Percentiles rank a stretch among this genome's conserved stretches.
Conservation (phyloP, 2,113 vertebrate species). For the Nothocercus julius region DNA sequence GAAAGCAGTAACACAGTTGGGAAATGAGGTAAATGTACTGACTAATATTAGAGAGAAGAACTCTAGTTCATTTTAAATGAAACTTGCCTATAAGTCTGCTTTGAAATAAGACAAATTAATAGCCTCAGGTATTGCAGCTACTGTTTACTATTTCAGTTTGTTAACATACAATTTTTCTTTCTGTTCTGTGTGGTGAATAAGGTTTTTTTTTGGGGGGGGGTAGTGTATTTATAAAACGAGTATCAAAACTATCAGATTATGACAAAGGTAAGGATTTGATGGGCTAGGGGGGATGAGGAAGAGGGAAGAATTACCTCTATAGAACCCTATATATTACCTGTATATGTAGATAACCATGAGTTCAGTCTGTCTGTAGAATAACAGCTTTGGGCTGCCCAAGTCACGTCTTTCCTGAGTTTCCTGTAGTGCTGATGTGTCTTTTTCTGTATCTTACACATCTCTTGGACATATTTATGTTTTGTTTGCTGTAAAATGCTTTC, state of each 20-base stretch:
- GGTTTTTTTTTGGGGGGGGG: no score
- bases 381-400: neutral
- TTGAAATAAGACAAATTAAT: neutral
- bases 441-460: neutral
- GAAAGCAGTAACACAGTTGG: neutral
- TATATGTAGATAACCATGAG: neutral
- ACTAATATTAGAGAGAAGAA: neutral
- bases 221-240: neutral
- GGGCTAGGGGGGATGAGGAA: no score
- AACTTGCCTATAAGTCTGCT: neutral
- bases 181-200: neutral
- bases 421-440: neutral
- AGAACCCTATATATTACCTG: neutral
- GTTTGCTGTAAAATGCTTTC: neutral
- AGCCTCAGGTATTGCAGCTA: neutral
- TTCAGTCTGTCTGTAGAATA: neutral
- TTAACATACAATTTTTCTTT: neutral
- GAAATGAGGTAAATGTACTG: neutral
- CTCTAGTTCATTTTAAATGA: neutral
- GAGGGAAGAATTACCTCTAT: neutral
- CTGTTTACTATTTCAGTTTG: neutral
- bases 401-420: neutral
- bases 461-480: neutral
- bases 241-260: neutral
- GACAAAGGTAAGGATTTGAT: neutral